Conservation (phyloP, 1,140 invertebrate genomes). For the Alviniconcha marisindica region DNA sequence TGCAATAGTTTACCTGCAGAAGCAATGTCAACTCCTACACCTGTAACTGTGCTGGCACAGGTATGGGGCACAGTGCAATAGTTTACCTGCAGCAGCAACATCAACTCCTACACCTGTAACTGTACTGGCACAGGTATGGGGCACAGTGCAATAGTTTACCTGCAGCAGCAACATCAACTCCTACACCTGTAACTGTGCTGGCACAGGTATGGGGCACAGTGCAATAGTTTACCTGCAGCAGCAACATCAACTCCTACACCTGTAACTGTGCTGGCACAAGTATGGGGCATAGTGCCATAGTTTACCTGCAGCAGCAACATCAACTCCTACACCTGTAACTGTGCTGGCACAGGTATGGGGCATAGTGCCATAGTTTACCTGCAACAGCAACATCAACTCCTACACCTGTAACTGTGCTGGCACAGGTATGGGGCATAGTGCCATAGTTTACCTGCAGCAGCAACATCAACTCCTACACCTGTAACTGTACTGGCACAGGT, state of each 20-base stretch:
- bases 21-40: conserved; percentile 49
- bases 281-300: not conserved
- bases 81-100: conserved; percentile 45
- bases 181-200: conserved; percentile 57
- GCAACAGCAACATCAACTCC: too few species aligned
- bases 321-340: conserved; percentile 57
- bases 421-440: too few species aligned
- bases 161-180: conserved; percentile 53
- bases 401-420: too few species aligned
- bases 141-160: too few species aligned
- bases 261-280: conserved; percentile 59
- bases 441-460: too few species aligned
- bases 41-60: conserved; percentile 57
- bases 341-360: conserved; percentile 49
- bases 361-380: not conserved
- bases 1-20: conserved; percentile 38
- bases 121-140: conserved; percentile 52
- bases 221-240: conserved; percentile 41
- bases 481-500: too few species aligned
- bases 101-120: conserved; percentile 56
- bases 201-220: conserved; percentile 43
- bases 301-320: conserved; percentile 49
- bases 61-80: conserved; percentile 11
- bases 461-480: too few species aligned
- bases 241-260: conserved; percentile 46